Evolutionary conservation across 2,797 vertebrate genomes (phyloP).

Genomic region (Poliocrania exsul): DNA sequence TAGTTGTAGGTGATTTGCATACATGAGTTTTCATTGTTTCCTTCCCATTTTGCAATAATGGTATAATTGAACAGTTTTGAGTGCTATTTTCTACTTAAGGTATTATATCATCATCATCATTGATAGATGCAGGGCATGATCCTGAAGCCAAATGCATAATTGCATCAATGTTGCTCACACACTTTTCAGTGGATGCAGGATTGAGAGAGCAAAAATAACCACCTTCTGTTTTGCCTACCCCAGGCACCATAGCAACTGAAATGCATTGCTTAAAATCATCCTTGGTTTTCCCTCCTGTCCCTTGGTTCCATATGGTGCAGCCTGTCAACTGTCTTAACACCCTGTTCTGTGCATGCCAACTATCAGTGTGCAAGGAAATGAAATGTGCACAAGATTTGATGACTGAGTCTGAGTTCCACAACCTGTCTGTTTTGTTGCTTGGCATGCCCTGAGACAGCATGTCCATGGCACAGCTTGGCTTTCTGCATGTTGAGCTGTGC

Average conservation of each 20-base stretch:
- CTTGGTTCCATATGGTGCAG: neutral
- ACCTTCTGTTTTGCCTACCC: neutral
- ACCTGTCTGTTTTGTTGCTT: neutral
- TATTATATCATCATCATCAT: neutral
- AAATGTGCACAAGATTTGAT: neutral
- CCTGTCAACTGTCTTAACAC: neutral
- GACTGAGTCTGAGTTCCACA: neutral
- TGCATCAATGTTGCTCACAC: neutral
- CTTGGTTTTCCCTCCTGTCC: neutral
- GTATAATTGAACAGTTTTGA: neutral
- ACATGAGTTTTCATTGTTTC: neutral
- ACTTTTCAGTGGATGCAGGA: neutral
- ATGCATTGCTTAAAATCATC: neutral
- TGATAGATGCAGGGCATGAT: neutral
- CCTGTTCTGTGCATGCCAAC: neutral
- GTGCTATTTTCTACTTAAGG: neutral
- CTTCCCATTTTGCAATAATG: neutral
- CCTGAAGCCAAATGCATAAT: neutral
- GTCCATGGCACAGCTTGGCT: neutral
- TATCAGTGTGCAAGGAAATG: neutral
- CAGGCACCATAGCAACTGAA: neutral
- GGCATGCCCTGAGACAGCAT: neutral
- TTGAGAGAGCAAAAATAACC: neutral
- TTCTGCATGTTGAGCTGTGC: neutral
- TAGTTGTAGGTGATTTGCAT: neutral